A percentile compares a stretch with the other conserved stretches of the same genome.
Conservation (phyloP, 2,113 vertebrate species). For the Phainopepla nitens region DNA sequence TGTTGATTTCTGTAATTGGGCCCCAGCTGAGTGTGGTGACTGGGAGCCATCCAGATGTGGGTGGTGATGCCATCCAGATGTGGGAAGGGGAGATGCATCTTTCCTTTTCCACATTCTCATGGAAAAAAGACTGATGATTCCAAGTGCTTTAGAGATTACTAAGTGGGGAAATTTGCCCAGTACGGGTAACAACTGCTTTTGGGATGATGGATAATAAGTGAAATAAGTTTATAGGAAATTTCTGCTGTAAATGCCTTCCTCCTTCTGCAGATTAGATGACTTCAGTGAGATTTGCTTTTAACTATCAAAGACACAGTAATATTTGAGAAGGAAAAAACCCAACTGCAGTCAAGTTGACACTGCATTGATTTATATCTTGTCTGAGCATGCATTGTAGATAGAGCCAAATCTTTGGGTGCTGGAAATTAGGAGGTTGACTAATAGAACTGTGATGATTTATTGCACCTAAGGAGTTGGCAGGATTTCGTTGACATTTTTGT, state of each 20-base stretch:
- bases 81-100: not conserved
- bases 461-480: not conserved
- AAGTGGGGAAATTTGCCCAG: not conserved
- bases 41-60: not conserved
- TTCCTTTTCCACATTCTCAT: not conserved
- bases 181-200: not conserved
- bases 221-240: not conserved
- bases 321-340: not conserved
- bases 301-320: not conserved
- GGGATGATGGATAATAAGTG: not conserved
- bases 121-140: not conserved
- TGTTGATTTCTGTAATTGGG: not conserved
- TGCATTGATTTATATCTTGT: constrained; percentile 20
- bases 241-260: not conserved
- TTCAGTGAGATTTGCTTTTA: not conserved
- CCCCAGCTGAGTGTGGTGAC: not conserved
- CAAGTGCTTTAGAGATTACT: not conserved
- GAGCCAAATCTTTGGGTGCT: not conserved
- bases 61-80: not conserved
- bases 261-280: not conserved
- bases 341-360: not conserved
- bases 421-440: not conserved
- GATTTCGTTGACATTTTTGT: not conserved
- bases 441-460: constrained; percentile 22
- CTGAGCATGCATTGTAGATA: not conserved